Percentiles rank a stretch among this genome's conserved stretches.
These are phyloP conservation scores for Notodonta dromedarius DNA, from an alignment of 2,888 invertebrate genomes.

Conservation along the genomic window DNA sequence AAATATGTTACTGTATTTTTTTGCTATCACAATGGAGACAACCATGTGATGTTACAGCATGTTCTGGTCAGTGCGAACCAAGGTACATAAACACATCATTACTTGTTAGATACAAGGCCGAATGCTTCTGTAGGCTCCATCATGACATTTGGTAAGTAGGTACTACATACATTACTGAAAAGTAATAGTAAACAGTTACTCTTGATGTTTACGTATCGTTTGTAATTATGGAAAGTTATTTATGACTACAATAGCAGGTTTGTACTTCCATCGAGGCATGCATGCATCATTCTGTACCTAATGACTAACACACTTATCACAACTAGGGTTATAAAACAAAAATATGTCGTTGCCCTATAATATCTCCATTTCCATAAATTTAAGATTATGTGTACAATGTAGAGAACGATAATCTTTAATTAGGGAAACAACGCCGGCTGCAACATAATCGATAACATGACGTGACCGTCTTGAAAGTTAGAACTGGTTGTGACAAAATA, in stretches of 20 bases:
- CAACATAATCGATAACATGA: slow-evolving; percentile 55
- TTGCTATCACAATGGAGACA: too few species aligned
- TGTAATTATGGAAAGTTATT: slow-evolving; percentile 6
- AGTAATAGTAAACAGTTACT: too few species aligned
- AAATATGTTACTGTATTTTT: too few species aligned
- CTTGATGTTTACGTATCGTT: neutral
- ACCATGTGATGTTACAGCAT: too few species aligned
- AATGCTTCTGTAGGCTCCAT: too few species aligned
- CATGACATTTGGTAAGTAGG: too few species aligned
- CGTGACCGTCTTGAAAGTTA: slow-evolving; percentile 35
- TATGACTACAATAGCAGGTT: neutral
- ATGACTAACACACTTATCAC: neutral
- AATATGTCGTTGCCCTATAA: too few species aligned
- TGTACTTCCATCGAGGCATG: neutral
- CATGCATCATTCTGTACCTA: neutral
- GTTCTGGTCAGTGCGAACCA: too few species aligned
- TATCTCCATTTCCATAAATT: neutral
- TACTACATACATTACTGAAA: too few species aligned
- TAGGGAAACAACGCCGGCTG: slow-evolving; percentile 32
- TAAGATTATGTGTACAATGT: neutral
- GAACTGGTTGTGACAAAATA: slow-evolving; percentile 7
- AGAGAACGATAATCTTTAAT: slow-evolving; percentile 7
- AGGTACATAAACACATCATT: too few species aligned
- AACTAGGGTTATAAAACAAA: neutral
- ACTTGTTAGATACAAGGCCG: too few species aligned